phyloP scores from a whole-genome alignment of 2,113 vertebrate species.

The Choloepus hoffmanni region DNA sequence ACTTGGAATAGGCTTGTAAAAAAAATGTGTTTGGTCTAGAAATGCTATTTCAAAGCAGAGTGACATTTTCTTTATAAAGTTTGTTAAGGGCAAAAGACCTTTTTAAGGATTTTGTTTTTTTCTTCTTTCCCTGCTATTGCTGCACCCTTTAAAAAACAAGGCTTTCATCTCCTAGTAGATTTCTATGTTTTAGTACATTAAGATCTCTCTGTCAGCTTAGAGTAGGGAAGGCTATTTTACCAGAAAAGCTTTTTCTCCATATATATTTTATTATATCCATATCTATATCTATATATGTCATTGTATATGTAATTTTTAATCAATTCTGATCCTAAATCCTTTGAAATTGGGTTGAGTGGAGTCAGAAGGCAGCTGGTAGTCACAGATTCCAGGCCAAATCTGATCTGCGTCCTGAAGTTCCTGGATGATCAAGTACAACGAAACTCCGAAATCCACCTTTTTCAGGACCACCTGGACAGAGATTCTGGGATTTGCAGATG shows the following conservation, averaged over 20 bases:
- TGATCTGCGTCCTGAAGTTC: neutral
- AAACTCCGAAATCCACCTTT: neutral
- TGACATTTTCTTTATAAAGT: constrained; percentile 43
- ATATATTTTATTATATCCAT: neutral
- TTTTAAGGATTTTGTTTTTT: neutral
- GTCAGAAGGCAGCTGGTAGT: neutral
- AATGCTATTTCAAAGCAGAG: constrained; percentile 41
- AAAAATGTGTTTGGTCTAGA: constrained; percentile 58
- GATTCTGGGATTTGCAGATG: constrained; percentile 10
- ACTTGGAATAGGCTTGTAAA: neutral
- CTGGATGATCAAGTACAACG: neutral
- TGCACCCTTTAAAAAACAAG: neutral
- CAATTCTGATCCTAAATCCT: neutral
- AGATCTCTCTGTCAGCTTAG: neutral
- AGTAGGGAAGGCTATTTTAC: neutral
- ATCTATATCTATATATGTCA: neutral
- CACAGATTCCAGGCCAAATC: neutral
- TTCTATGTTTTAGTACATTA: neutral
- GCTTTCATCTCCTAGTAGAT: neutral
- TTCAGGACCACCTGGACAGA: neutral
- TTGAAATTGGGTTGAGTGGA: neutral
- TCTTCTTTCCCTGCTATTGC: neutral
- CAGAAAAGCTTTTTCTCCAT: neutral
- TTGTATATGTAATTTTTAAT: neutral
- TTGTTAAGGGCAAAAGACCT: constrained; percentile 12